Evolutionary conservation across 2,888 invertebrate species (phyloP).

Genomic region (Autographa pulchrina): DNA sequence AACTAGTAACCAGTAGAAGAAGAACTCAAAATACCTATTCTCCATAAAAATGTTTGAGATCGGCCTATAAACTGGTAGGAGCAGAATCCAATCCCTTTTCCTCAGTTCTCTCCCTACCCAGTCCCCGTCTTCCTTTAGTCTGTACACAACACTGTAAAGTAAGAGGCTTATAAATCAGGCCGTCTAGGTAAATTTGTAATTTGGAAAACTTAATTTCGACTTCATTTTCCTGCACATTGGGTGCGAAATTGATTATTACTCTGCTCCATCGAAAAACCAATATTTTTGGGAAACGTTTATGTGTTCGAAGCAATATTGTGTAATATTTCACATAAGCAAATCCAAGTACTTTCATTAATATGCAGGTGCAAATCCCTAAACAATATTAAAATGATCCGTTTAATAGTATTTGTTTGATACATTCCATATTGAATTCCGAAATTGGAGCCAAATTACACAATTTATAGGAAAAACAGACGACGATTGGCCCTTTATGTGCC

Average conservation of each 20-base stretch:
- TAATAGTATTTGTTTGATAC: constrained; percentile 14
- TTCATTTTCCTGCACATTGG: constrained; percentile 8
- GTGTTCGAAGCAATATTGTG: background rate
- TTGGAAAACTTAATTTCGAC: constrained; percentile 3
- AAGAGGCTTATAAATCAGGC: constrained; percentile 3
- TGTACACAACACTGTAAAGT: background rate
- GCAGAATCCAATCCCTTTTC: no score
- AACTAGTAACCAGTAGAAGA: no score
- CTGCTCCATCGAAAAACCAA: background rate
- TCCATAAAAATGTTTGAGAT: no score
- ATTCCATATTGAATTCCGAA: constrained; percentile 27
- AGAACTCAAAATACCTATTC: no score
- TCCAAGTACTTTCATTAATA: constrained; percentile 1
- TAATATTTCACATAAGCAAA: background rate
- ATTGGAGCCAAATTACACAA: constrained; percentile 64
- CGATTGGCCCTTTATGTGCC: constrained; percentile 64
- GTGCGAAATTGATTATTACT: constrained; percentile 8
- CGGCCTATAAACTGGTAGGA: no score
- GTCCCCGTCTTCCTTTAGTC: background rate
- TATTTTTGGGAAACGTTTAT: background rate
- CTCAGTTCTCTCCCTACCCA: background rate
- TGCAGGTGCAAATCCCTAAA: constrained; percentile 4
- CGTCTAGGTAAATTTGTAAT: constrained; percentile 3
- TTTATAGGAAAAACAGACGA: constrained; percentile 61
- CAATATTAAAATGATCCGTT: background rate